These are phyloP conservation scores for Syngnathus rostellatus DNA, from an alignment of 2,797 vertebrate genomes.

Conservation along the genomic window DNA sequence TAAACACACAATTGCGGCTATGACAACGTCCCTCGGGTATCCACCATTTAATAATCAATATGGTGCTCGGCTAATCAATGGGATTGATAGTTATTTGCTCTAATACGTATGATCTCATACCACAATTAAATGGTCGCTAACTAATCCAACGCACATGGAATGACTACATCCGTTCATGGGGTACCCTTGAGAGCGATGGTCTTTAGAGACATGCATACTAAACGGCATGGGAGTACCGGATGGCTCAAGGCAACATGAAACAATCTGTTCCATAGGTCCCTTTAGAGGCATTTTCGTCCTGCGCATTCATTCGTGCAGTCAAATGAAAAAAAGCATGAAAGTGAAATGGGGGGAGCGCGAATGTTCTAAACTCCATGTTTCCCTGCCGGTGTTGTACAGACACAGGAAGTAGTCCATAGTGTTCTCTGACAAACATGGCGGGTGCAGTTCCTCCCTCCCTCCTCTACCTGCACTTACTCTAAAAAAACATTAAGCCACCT, in stretches of 20 bases:
- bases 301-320: not conserved
- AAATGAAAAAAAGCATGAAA: not conserved
- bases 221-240: not conserved
- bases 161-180: conserved; percentile 5
- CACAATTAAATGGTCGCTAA: conserved; percentile 42
- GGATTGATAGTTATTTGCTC: conserved; percentile 26
- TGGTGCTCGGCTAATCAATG: conserved; percentile 26
- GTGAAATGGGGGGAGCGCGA: not conserved
- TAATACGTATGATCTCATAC: conserved; percentile 35
- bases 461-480: too few species aligned
- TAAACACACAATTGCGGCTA: conserved; percentile 26
- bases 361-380: not conserved
- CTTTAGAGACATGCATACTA: not conserved
- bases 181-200: not conserved
- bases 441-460: not conserved
- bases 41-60: conserved; percentile 41
- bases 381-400: not conserved
- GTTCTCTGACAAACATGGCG: not conserved
- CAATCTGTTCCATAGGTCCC: not conserved
- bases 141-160: conserved; percentile 20
- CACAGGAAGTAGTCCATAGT: not conserved
- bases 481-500: not conserved
- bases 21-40: conserved; percentile 14
- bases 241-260: not conserved
- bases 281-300: not conserved